phyloP scores from a whole-genome alignment of 1,140 invertebrate species.

The Sarcophaga peregrina region DNA sequence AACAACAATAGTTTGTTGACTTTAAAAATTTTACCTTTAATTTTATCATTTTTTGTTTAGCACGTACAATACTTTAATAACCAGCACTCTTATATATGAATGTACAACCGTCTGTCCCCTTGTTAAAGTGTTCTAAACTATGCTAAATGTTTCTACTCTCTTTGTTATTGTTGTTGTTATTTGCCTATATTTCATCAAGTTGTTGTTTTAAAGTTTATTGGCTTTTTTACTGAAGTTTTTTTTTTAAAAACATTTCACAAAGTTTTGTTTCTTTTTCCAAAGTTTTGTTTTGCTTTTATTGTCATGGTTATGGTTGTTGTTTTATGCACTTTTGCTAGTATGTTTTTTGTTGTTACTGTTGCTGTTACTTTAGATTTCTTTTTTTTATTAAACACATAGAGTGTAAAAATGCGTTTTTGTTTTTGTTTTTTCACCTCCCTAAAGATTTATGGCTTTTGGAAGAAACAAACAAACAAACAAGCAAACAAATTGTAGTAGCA shows the following conservation, averaged over 20 bases:
- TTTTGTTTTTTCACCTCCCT: not conserved
- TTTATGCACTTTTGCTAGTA: not conserved
- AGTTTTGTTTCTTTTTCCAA: too few species aligned
- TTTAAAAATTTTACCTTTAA: too few species aligned
- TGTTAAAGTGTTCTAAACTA: not conserved
- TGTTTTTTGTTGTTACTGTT: not conserved
- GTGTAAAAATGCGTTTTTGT: not conserved
- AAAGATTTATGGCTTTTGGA: slow-evolving; percentile 3
- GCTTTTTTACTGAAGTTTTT: not conserved
- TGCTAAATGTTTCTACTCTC: not conserved
- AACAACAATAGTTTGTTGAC: too few species aligned
- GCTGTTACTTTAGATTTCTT: not conserved
- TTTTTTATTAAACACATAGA: not conserved
- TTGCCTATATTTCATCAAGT: not conserved
- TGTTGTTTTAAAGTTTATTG: slow-evolving; percentile 17
- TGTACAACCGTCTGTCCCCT: not conserved
- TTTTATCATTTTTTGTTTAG: too few species aligned
- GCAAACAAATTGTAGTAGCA: too few species aligned
- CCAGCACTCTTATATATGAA: too few species aligned
- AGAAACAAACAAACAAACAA: too few species aligned
- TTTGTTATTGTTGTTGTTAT: not conserved
- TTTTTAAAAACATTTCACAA: too few species aligned
- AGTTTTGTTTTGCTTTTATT: too few species aligned
- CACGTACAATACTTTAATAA: too few species aligned
- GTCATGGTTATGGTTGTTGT: too few species aligned